These are phyloP conservation scores for Metaphire vulgaris DNA, from an alignment of 1,140 invertebrate genomes.

Conservation along the genomic window DNA sequence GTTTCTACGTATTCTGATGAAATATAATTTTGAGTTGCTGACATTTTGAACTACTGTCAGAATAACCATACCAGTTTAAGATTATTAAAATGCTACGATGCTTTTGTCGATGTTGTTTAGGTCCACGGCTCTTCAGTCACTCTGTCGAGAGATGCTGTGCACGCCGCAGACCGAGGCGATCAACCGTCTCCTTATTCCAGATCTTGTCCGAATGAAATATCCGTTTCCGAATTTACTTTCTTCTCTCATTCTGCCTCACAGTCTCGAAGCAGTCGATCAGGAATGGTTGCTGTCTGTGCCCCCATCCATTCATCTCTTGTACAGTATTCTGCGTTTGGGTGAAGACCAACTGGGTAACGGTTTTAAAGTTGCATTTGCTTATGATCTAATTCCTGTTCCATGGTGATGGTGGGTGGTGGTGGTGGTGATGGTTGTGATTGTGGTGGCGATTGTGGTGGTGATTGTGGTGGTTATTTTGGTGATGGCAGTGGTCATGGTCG, in stretches of 20 bases:
- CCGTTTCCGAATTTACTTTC: constrained; percentile 48
- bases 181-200: constrained; percentile 47
- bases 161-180: constrained; percentile 45
- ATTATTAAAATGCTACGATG: no score
- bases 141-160: constrained; percentile 36
- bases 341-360: not conserved
- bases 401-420: not conserved
- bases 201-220: constrained; percentile 45
- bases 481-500: not conserved
- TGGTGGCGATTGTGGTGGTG: not conserved
- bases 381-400: not conserved
- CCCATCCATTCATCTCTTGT: not conserved
- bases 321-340: not conserved
- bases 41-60: no score
- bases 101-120: no score
- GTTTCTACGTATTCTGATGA: no score
- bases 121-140: constrained; percentile 20
- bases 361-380: not conserved
- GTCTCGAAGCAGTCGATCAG: constrained; percentile 17
- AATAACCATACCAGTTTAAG: no score
- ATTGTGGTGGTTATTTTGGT: not conserved
- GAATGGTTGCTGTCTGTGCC: not conserved
- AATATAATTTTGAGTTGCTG: no score
- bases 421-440: not conserved
- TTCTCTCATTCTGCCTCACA: constrained; percentile 45